These are phyloP conservation scores for Cladopsammia gracilis DNA, from an alignment of 64 coral and sea anemone genomes.

Conservation along the genomic window DNA sequence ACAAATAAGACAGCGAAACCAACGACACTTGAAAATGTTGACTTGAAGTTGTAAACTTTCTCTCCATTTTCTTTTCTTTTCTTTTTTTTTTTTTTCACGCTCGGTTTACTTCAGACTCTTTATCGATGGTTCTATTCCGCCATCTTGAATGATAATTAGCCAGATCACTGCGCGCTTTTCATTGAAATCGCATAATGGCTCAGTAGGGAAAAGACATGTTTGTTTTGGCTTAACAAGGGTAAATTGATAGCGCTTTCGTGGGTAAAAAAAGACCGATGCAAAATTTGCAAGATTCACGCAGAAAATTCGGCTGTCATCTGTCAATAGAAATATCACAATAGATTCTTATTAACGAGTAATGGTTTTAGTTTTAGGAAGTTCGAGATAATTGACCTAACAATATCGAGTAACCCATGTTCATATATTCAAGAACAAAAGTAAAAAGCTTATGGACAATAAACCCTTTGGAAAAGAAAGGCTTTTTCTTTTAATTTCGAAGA, in stretches of 20 bases:
- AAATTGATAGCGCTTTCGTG: neutral
- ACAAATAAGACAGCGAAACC: too few relatives aligned
- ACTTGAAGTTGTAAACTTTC: too few relatives aligned
- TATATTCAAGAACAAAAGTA: neutral
- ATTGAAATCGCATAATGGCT: neutral
- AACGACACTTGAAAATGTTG: too few relatives aligned
- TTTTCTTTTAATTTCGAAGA: neutral
- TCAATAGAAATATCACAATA: too few relatives aligned
- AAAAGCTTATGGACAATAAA: neutral
- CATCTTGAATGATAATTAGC: neutral
- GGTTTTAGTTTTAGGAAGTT: neutral
- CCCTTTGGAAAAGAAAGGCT: neutral
- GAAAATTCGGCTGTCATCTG: neutral
- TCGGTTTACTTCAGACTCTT: too few relatives aligned
- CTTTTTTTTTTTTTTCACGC: neutral
- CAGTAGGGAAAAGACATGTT: neutral
- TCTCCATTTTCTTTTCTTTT: too few relatives aligned
- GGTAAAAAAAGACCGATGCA: neutral
- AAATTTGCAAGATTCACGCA: too few relatives aligned
- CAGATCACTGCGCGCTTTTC: neutral
- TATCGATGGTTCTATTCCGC: neutral
- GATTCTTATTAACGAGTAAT: neutral
- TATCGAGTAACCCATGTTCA: neutral
- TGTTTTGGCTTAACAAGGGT: neutral
- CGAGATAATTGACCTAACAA: neutral